Evolutionary conservation across 2,797 vertebrate genomes (phyloP).

Genomic region (Amniataba percoides): DNA sequence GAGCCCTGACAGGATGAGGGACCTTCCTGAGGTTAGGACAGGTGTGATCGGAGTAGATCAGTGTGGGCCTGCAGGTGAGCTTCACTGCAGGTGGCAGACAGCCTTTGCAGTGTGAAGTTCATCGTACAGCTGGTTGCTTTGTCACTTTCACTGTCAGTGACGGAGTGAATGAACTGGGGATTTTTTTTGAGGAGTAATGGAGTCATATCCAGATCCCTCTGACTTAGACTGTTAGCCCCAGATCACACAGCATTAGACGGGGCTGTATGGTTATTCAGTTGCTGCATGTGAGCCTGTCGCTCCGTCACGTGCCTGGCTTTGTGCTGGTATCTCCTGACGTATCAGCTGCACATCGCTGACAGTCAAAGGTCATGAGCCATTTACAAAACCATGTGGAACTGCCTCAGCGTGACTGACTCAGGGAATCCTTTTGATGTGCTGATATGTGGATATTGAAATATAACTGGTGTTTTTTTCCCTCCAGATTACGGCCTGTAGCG

Average conservation of each 20-base stretch:
- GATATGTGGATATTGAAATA: background rate
- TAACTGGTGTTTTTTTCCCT: background rate
- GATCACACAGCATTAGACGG: background rate
- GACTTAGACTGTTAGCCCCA: background rate
- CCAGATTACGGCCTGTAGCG: too few species aligned
- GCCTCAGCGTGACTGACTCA: background rate
- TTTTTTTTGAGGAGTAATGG: background rate
- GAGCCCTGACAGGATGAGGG: too few species aligned
- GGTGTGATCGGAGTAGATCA: background rate
- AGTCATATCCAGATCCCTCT: background rate
- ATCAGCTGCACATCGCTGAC: background rate
- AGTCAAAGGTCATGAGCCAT: conserved; percentile 52
- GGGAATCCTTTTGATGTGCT: background rate
- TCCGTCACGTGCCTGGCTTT: background rate
- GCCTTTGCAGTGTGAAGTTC: background rate
- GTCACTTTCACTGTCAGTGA: background rate
- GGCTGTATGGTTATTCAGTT: too few species aligned
- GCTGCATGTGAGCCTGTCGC: background rate
- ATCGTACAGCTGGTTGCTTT: background rate
- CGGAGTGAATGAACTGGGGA: background rate
- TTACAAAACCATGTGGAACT: background rate
- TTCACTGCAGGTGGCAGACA: background rate
- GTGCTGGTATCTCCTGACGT: background rate
- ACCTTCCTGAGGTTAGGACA: background rate
- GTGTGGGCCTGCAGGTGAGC: too few species aligned